phyloP scores from a whole-genome alignment of 2,113 vertebrate species.

The Prolemur simus region DNA sequence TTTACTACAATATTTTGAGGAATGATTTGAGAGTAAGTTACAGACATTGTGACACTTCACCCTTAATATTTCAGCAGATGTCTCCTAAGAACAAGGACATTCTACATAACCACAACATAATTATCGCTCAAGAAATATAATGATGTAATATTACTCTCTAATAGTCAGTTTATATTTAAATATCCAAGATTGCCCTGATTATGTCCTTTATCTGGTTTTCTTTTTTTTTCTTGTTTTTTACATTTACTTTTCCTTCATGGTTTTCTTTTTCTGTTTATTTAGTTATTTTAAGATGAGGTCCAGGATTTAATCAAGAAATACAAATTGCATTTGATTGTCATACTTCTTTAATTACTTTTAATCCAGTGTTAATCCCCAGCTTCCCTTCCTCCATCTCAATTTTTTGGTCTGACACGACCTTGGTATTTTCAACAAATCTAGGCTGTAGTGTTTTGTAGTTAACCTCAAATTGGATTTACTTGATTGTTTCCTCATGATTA shows the following conservation, averaged over 20 bases:
- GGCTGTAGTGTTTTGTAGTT: not conserved
- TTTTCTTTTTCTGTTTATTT: not conserved
- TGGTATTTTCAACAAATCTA: not conserved
- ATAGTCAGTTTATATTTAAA: not conserved
- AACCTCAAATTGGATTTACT: not conserved
- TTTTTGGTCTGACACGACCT: not conserved
- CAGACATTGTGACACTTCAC: not conserved
- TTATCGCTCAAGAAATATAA: not conserved
- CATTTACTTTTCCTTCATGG: no score
- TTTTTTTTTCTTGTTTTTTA: no score
- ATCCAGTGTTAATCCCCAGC: not conserved
- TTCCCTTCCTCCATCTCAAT: not conserved
- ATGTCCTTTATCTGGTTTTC: not conserved
- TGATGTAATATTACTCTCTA: not conserved
- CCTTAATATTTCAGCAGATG: not conserved
- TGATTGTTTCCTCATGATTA: not conserved
- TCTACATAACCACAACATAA: not conserved
- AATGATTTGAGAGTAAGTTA: not conserved
- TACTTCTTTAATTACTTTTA: not conserved
- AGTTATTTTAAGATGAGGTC: not conserved
- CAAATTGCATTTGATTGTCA: not conserved
- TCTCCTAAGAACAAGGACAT: not conserved
- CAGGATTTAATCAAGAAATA: not conserved
- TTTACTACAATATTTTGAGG: not conserved
- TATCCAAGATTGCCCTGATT: not conserved